These are phyloP conservation scores for Megaptera novaeangliae DNA, from an alignment of 2,113 vertebrate species.

Conservation along the genomic window DNA sequence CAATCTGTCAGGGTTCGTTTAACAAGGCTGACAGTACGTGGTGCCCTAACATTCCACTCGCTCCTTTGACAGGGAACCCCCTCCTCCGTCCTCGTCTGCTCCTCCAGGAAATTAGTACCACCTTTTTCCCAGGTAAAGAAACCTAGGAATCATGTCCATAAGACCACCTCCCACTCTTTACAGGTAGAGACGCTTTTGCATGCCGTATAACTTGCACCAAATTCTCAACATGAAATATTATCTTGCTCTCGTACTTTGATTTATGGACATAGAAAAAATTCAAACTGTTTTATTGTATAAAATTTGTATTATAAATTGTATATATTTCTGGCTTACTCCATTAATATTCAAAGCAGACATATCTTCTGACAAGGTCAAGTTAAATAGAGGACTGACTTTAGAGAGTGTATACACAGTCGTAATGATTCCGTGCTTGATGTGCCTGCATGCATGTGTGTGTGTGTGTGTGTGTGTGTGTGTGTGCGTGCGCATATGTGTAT, in stretches of 20 bases:
- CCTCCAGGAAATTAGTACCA: background rate
- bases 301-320: background rate
- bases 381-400: background rate
- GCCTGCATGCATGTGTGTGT: accelerated
- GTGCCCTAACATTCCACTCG: background rate
- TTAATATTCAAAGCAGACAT: background rate
- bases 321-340: background rate
- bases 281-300: background rate
- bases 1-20: background rate
- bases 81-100: background rate
- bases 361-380: background rate
- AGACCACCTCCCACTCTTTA: background rate
- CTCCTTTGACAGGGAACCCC: background rate
- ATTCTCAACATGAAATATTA: background rate
- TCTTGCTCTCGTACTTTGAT: background rate
- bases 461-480: background rate
- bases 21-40: background rate
- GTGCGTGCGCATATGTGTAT: too few relatives aligned
- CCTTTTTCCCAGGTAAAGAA: background rate
- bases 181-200: background rate
- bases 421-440: background rate
- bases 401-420: background rate
- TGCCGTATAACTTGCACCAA: background rate
- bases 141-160: background rate
- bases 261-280: background rate